Base-by-base conservation (phyloP, 1,140 invertebrate species). In the Globodera rostochiensis region DNA sequence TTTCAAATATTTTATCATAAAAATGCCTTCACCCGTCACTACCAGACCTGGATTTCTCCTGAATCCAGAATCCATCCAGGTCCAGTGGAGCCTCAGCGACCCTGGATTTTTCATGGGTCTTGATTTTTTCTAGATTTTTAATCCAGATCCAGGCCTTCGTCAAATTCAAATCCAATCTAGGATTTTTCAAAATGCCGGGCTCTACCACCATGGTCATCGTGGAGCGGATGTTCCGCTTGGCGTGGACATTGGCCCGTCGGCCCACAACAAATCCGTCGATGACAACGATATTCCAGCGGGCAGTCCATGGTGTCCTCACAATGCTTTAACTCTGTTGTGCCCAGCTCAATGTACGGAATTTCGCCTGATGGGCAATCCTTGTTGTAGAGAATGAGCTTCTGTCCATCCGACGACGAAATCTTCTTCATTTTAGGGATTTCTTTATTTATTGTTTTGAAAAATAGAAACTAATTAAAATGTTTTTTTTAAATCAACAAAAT, bases 191-290 rank as follows among this genome's bases (percentile, higher is more conserved):
- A 36, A 36, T 36, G 36, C 36, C 36, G 36, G 36, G 3, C 36
- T 36, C 36, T 36, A 36, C 36, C 36, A 85, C 84, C 81, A 47
- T 70, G 46, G 19, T 83, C 86, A 77, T 86, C 85, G 45, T 64
- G 71, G 50, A 86, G 73, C 46, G 77, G 85, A 15, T 77, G 50
- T 36, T 87, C 80, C n/a, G 76, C 73, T 1, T 15, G 1, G 4
- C 19, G 50, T 25, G 85, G 85, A 64, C 85, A 86, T 9, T 74
- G 81, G 25, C 84, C 87, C 21, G 82, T 57, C 25, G 76, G 67
- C 49, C 86, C 85, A 78, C 85, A 86, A 50, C 85, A 86, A 7
- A 88, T 64, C 19, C 76, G 60, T 15, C 46, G 70, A 19, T 67
- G 70, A 70, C 85, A 86, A 67, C 74, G 67, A 67, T 36, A 87